Percentiles rank a stretch among this genome's conserved stretches.
These are phyloP conservation scores for Luperina testacea DNA, from an alignment of 2,888 invertebrate species.

Conservation along the genomic window DNA sequence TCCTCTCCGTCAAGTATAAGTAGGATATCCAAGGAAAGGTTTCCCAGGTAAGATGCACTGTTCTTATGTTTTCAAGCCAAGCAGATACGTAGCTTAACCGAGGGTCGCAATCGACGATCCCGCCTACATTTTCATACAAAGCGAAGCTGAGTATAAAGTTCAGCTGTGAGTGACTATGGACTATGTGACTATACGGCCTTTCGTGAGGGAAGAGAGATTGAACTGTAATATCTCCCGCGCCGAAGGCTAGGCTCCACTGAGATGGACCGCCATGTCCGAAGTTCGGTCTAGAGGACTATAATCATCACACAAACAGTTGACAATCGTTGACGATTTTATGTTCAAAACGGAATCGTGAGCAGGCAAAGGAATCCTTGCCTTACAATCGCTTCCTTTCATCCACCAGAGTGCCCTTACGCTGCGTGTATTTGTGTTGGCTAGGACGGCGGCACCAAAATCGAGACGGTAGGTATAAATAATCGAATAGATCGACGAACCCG, in stretches of 20 bases:
- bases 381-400: slow-evolving; percentile 35
- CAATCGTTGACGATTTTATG: neutral
- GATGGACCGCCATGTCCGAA: neutral
- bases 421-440: slow-evolving; percentile 37
- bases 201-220: neutral
- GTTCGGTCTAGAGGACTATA: neutral
- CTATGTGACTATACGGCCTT: neutral
- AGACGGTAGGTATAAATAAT: slow-evolving; percentile 60
- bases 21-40: neutral
- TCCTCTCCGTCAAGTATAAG: too few relatives aligned
- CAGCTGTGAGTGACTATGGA: neutral
- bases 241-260: neutral
- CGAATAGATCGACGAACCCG: slow-evolving; percentile 60
- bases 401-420: slow-evolving; percentile 16
- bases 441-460: slow-evolving; percentile 43
- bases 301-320: neutral
- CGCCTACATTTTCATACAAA: neutral
- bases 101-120: neutral
- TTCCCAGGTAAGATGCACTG: neutral
- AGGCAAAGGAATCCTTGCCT: neutral
- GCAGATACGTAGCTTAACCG: neutral
- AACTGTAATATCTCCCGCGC: neutral
- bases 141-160: neutral
- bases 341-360: neutral
- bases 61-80: neutral